Evolutionary conservation across 2,888 invertebrate genomes (phyloP).

Genomic region (Epicampocera succincta): DNA sequence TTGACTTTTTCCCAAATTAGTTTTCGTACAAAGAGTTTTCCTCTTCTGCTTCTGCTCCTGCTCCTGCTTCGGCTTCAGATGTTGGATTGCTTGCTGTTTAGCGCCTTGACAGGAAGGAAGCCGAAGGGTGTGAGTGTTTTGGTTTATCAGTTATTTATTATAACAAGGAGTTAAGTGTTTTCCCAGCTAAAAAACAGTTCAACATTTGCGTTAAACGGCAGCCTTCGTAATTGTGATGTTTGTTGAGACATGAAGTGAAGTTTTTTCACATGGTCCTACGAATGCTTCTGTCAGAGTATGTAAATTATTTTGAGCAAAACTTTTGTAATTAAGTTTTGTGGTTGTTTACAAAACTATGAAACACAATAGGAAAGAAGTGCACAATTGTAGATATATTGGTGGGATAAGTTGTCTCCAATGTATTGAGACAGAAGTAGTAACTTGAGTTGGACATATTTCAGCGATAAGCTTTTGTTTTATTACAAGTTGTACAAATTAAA

Average conservation of each 20-base stretch:
- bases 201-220: neutral
- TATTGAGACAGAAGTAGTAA: neutral
- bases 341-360: slow-evolving; percentile 15
- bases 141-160: slow-evolving; percentile 33
- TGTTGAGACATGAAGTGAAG: neutral
- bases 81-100: slow-evolving; percentile 5
- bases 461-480: too few relatives aligned
- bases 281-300: neutral
- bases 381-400: neutral
- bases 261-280: neutral
- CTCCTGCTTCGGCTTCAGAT: neutral
- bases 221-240: neutral
- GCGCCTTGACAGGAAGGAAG: neutral
- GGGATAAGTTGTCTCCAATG: neutral
- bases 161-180: slow-evolving; percentile 45
- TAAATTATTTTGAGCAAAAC: slow-evolving; percentile 24
- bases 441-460: neutral
- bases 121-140: neutral
- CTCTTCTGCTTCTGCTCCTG: neutral
- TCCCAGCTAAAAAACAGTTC: slow-evolving; percentile 19
- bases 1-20: slow-evolving; percentile 48
- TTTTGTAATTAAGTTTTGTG: slow-evolving; percentile 64
- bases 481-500: too few relatives aligned
- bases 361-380: neutral
- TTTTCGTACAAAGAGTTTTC: slow-evolving; percentile 41